Conservation (phyloP, 2,113 vertebrate species). For the Oxyruncus cristatus region DNA sequence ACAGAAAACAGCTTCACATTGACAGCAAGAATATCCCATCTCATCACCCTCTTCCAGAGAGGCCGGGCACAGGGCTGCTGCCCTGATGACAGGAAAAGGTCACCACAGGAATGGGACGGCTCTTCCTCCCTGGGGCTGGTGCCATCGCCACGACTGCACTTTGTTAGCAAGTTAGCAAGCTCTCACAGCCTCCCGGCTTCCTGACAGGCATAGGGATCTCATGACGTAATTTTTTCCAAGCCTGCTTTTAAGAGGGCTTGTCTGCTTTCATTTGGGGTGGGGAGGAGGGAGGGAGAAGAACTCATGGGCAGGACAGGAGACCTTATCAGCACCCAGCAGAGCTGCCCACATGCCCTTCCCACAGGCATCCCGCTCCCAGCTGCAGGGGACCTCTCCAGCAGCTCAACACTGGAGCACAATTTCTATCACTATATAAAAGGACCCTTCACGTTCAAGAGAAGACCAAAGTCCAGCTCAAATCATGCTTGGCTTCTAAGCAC, state of each 20-base stretch:
- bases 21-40: neutral
- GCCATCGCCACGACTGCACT: neutral
- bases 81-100: neutral
- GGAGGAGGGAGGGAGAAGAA: neutral
- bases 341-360: accelerated
- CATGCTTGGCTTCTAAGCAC: neutral
- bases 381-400: neutral
- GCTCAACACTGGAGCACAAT: neutral
- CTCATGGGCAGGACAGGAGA: neutral
- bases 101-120: neutral
- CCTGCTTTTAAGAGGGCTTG: neutral
- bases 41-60: neutral
- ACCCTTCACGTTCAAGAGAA: neutral
- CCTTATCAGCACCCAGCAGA: neutral
- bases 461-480: neutral
- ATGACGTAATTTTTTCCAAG: constrained; percentile 53
- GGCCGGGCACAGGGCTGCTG: neutral
- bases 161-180: neutral
- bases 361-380: neutral
- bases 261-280: constrained; percentile 20
- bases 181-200: neutral
- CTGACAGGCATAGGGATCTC: constrained; percentile 36
- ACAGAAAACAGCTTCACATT: neutral
- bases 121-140: neutral
- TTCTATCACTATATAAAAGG: neutral